Base-by-base conservation (phyloP, 2,888 invertebrate genomes). In the Agrotis exclamationis region DNA sequence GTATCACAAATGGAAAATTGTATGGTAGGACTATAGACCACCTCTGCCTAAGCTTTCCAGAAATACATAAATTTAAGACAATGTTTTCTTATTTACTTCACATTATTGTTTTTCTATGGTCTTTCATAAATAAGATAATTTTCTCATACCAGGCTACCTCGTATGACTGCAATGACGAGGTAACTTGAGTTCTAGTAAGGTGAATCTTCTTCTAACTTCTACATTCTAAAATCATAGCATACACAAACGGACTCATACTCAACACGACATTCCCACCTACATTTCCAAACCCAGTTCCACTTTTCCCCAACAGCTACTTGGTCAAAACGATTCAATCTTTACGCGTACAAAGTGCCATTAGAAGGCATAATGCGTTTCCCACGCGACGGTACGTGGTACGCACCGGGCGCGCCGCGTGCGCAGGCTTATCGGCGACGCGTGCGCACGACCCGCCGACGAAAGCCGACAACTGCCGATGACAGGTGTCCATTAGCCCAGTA, bases 391-490 rank as follows among this genome's bases (percentile, higher is more conserved):
- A 79, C 71, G 71, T 66, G 53, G 66, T 69, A 79, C 71, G 77
- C 83, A 82, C 76, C 72, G 76, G 71, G 76, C 70, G 66, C 76
- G 48, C 68, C 81, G 77, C 78, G 58, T 79, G 70, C 73, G 74
- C 64, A n/a, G 79, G 86, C 80, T 86, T 91, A 91, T 90, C 89
- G 72, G 73, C 58, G 74, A 78, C 89, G 88, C 90, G 89, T 88
- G 91, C 87, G 86, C 90, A 90, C 88, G 88, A 89, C 76, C 76
- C 79, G 60, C 75, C 67, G 67, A 80, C 44, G 64, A 80, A 76
- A 80, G 70, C 78, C 77, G 74, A 63, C 66, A 77, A 79, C 67
- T 70, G 63, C 75, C 75, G 79, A 83, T 81, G 86, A 87, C 87
- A 87, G 86, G 83, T 85, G 85, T 76, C 74, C 86, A 85, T 81